phyloP scores from a whole-genome alignment of 2,113 vertebrate genomes.

The Amphilophus citrinellus region DNA sequence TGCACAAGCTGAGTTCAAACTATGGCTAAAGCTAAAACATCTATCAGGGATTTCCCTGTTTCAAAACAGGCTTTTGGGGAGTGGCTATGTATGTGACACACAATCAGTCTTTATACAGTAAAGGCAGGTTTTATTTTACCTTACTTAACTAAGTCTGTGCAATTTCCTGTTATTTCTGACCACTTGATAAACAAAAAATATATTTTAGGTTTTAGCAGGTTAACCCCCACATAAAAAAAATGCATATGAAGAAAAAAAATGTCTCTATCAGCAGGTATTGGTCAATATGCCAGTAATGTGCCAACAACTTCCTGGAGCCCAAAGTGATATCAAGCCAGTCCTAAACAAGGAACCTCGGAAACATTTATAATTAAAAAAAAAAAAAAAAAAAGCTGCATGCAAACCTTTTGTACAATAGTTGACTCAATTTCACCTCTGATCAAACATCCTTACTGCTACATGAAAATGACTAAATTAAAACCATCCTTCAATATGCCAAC shows the following conservation, averaged over 20 bases:
- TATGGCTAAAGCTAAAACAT: not conserved
- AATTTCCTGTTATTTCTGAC: not conserved
- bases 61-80: not conserved
- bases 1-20: not conserved
- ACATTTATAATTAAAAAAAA: not conserved
- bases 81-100: not conserved
- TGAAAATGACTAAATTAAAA: not conserved
- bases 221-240: not conserved
- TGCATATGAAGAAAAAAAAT: not conserved
- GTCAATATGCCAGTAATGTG: too few relatives aligned
- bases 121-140: not conserved
- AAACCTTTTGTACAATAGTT: not conserved
- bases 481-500: not conserved
- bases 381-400: too few relatives aligned
- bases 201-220: not conserved
- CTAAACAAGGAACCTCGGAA: not conserved
- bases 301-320: too few relatives aligned
- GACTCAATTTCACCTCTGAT: too few relatives aligned
- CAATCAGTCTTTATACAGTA: not conserved
- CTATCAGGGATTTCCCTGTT: not conserved
- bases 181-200: not conserved
- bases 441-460: not conserved
- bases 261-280: not conserved
- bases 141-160: not conserved
- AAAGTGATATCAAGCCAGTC: not conserved